These are phyloP conservation scores for Propithecus deckenii DNA, from an alignment of 2,797 vertebrate genomes.

Conservation along the genomic window DNA sequence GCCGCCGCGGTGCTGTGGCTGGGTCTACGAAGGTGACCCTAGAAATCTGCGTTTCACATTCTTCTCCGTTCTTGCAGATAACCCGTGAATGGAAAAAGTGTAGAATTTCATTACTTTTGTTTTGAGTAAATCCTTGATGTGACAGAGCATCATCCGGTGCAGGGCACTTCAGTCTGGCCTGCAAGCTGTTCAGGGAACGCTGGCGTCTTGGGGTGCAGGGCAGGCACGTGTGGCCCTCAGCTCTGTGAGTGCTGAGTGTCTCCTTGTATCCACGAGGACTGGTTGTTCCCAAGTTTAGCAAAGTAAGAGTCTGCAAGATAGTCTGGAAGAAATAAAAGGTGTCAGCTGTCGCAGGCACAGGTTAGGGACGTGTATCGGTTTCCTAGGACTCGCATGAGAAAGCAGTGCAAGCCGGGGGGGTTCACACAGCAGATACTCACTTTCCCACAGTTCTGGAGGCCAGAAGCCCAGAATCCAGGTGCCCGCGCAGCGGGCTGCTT, in stretches of 20 bases:
- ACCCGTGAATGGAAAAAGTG: fast-evolving
- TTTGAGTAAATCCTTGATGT: not conserved
- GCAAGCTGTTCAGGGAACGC: fast-evolving
- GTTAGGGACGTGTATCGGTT: fast-evolving
- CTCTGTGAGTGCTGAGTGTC: fast-evolving
- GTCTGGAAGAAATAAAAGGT: not conserved
- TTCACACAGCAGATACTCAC: fast-evolving
- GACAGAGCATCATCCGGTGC: fast-evolving
- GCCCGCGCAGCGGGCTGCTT: not conserved
- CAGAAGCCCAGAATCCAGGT: not conserved
- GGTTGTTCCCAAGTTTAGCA: not conserved
- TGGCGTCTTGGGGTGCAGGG: fast-evolving
- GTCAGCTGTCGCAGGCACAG: fast-evolving
- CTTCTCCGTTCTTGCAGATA: not conserved
- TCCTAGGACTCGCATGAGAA: not conserved
- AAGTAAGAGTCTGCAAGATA: not conserved
- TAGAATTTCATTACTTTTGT: not conserved
- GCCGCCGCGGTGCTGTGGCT: fast-evolving
- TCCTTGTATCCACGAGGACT: too few species aligned
- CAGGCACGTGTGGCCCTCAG: not conserved
- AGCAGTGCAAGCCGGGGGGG: fast-evolving
- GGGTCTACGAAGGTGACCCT: not conserved
- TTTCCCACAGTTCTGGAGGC: fast-evolving
- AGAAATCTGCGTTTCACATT: fast-evolving
- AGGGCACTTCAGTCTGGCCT: fast-evolving